These are phyloP conservation scores for Clarias pachynema DNA, from an alignment of 2,797 vertebrate genomes.

Conservation along the genomic window DNA sequence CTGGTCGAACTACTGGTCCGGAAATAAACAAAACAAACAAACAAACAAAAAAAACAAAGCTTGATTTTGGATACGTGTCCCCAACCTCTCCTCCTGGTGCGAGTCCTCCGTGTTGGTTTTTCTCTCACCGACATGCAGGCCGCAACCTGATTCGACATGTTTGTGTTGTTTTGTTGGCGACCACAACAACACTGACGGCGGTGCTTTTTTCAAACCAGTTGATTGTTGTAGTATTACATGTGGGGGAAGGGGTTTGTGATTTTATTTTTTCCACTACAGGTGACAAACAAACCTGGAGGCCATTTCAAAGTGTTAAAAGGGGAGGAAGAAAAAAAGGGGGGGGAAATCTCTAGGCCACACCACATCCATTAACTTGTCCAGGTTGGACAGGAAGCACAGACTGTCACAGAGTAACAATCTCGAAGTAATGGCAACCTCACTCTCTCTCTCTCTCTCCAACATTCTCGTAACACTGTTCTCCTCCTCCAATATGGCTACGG, in stretches of 20 bases:
- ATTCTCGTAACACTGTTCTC: slow-evolving; percentile 60
- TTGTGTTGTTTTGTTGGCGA: not conserved
- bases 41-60: not conserved
- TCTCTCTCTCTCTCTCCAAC: not conserved
- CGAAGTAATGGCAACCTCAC: slow-evolving; percentile 25
- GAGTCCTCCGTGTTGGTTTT: not conserved
- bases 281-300: slow-evolving; percentile 9
- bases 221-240: slow-evolving; percentile 1
- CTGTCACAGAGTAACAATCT: not conserved
- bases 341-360: not conserved
- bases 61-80: not conserved
- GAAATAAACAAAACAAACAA: not conserved
- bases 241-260: not conserved
- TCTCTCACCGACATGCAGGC: not conserved
- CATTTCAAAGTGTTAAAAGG: slow-evolving; percentile 16
- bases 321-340: not conserved
- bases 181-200: no score
- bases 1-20: not conserved
- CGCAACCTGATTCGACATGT: not conserved
- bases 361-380: slow-evolving; percentile 26
- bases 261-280: not conserved
- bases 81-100: not conserved
- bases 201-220: not conserved
- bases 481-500: slow-evolving; percentile 54
- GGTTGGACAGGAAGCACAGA: not conserved